Percentiles rank a stretch among this genome's conserved stretches.
Conservation (phyloP, 2,888 invertebrate species). For the Corbicula japonica region DNA sequence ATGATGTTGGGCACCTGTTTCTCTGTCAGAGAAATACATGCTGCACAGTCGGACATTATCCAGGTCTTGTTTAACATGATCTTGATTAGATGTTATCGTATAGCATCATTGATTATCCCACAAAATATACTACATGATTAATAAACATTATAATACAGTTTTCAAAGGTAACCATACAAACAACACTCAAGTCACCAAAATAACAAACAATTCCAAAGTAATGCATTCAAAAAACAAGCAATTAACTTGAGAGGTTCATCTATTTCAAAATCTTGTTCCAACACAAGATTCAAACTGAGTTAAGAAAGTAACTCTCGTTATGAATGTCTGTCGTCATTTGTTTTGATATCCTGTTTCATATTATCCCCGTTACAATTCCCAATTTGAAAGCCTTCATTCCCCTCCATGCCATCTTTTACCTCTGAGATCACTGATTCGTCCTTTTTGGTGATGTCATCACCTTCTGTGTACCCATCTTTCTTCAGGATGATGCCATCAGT, state of each 20-base stretch:
- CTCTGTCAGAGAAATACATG: no score
- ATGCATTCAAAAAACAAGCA: neutral
- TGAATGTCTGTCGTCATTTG: constrained; percentile 16
- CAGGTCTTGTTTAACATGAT: no score
- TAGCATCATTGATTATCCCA: no score
- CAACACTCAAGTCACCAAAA: neutral
- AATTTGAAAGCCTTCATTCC: neutral
- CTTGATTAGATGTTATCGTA: no score
- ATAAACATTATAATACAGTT: no score
- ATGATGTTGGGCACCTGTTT: no score
- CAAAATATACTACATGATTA: no score
- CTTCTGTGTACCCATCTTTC: neutral
- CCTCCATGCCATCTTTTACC: neutral
- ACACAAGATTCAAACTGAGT: neutral
- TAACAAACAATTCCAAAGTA: neutral
- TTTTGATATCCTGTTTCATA: constrained; percentile 4
- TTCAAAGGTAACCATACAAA: no score
- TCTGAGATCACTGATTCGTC: constrained; percentile 18
- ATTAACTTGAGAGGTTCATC: no score
- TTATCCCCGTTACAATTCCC: constrained; percentile 1
- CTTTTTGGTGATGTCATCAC: constrained; percentile 18
- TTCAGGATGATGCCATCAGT: neutral
- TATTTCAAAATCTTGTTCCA: no score
- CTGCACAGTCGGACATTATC: no score
- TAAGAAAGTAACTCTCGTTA: neutral